phyloP scores from a whole-genome alignment of 1,140 invertebrate species.

The Drosophila teissieri region DNA sequence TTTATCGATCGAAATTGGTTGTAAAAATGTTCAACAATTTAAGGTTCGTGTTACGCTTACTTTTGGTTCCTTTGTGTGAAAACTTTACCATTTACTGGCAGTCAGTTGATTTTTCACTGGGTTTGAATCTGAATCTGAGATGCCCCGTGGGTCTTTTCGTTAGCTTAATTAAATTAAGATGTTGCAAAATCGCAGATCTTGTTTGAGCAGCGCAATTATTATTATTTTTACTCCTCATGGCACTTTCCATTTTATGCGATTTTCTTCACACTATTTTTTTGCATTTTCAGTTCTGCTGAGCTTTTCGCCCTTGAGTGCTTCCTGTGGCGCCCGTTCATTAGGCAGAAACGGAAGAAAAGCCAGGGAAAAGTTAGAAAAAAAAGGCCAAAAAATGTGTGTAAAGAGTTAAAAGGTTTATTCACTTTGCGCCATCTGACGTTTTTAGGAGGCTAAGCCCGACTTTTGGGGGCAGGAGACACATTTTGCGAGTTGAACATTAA shows the following conservation, averaged over 20 bases:
- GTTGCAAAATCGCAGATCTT: constrained; percentile 22
- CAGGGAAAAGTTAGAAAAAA: constrained; percentile 13
- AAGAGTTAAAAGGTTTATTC: constrained; percentile 79
- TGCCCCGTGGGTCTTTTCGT: constrained; percentile 12
- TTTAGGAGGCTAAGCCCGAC: constrained; percentile 18
- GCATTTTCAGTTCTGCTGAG: constrained; percentile 26
- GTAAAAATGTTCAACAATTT: background rate
- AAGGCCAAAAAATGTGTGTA: constrained; percentile 37
- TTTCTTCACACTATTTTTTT: constrained; percentile 11
- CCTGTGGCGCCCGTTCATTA: constrained; percentile 74
- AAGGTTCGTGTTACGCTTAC: background rate
- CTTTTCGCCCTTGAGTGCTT: constrained; percentile 70
- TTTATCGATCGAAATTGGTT: no score
- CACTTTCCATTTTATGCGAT: constrained; percentile 39
- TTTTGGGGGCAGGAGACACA: constrained; percentile 17
- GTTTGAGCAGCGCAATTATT: constrained; percentile 36
- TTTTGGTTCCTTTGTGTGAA: background rate
- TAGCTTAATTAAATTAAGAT: constrained; percentile 56
- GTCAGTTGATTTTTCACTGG: background rate
- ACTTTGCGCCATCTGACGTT: constrained; percentile 50
- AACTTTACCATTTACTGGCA: no score
- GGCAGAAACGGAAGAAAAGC: constrained; percentile 59
- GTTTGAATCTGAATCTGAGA: background rate
- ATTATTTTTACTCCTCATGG: constrained; percentile 13
- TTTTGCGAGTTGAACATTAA: constrained; percentile 63